These are phyloP conservation scores for Drosophila seguyi DNA, from an alignment of 1,140 invertebrate genomes.

Conservation along the genomic window DNA sequence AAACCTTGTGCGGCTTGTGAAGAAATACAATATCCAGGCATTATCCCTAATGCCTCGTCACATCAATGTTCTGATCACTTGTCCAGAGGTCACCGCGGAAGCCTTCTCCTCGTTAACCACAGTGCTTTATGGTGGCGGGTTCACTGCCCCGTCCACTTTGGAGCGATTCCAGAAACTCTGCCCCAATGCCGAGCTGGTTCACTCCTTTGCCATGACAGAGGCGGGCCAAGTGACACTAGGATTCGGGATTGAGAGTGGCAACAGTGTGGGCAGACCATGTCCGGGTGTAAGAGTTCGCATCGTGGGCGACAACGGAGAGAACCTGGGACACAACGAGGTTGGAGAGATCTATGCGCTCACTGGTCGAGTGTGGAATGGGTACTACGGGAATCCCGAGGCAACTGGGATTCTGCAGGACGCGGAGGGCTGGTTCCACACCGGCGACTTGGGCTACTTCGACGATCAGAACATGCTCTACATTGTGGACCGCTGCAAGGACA, in stretches of 20 bases:
- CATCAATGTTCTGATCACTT: neutral
- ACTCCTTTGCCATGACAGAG: constrained; percentile 3
- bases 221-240: neutral
- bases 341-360: constrained; percentile 1
- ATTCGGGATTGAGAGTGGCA: neutral
- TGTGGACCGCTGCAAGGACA: constrained; percentile 1
- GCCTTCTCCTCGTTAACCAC: neutral
- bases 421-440: constrained; percentile 1
- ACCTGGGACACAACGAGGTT: neutral
- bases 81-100: neutral
- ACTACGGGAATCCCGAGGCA: constrained; percentile 4
- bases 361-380: neutral
- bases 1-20: neutral
- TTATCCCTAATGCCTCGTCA: neutral
- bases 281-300: neutral
- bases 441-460: no score
- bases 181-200: neutral
- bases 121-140: neutral
- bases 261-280: neutral
- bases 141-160: neutral
- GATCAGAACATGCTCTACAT: neutral
- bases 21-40: neutral
- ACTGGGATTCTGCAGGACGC: neutral
- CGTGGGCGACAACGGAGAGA: neutral
- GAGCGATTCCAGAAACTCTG: constrained; percentile 6